These are phyloP conservation scores for Drosophila anomelani DNA, from an alignment of 2,888 invertebrate species.

Conservation along the genomic window DNA sequence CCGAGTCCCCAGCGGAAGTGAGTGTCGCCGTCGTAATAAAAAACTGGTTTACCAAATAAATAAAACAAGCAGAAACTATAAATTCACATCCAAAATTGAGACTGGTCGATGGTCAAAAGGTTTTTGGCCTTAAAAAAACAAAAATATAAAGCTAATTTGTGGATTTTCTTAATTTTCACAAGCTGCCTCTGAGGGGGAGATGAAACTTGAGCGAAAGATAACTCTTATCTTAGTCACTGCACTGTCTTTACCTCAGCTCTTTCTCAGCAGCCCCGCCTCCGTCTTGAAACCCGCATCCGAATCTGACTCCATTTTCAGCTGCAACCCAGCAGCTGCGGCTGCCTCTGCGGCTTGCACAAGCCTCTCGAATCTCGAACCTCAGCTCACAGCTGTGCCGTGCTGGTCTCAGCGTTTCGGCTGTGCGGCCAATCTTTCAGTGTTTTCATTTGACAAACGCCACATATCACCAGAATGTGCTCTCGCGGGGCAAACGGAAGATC, in stretches of 20 bases:
- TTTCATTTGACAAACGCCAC: constrained; percentile 9
- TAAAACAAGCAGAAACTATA: too few species aligned
- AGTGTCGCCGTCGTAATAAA: constrained; percentile 3
- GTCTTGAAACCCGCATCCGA: background rate
- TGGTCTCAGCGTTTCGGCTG: constrained; percentile 1
- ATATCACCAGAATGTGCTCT: constrained; percentile 4
- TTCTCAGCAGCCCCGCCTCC: background rate
- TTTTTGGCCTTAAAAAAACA: background rate
- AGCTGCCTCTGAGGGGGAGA: background rate
- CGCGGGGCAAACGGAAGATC: background rate
- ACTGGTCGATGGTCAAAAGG: constrained; percentile 1
- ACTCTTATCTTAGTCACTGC: background rate
- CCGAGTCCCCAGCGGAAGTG: constrained; percentile 22
- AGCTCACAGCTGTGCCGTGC: constrained; percentile 13
- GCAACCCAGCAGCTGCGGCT: constrained; percentile 18
- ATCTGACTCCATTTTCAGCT: constrained; percentile 6
- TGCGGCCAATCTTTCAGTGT: constrained; percentile 1
- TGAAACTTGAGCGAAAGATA: constrained; percentile 8
- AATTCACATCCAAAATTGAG: constrained; percentile 2
- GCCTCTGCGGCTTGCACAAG: constrained; percentile 17
- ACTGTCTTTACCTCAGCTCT: background rate
- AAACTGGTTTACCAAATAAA: constrained; percentile 15
- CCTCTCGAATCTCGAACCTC: background rate
- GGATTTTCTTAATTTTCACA: background rate
- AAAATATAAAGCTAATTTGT: background rate